Conservation (phyloP, 2,888 invertebrate genomes). For the Apotomis turbidana region DNA sequence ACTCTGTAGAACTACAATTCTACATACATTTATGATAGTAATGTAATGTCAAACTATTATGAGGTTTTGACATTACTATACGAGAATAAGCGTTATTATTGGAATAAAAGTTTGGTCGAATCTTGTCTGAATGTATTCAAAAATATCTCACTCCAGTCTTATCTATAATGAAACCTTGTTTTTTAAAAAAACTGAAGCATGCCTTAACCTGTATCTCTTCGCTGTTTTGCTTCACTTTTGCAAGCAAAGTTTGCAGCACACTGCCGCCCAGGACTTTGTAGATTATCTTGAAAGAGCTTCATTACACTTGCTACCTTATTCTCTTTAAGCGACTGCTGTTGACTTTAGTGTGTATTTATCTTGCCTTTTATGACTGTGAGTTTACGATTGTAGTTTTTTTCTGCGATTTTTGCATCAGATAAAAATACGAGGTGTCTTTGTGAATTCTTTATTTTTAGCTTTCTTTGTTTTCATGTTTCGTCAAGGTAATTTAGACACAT, state of each 20-base stretch:
- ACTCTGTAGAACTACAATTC: too few species aligned
- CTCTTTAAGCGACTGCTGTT: constrained; percentile 15
- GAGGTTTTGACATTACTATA: too few species aligned
- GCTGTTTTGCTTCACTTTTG: constrained; percentile 13
- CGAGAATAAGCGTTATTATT: too few species aligned
- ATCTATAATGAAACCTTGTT: constrained; percentile 10
- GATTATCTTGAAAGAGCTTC: constrained; percentile 32
- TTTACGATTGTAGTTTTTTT: constrained; percentile 9
- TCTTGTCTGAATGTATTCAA: not conserved
- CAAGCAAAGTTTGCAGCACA: not conserved
- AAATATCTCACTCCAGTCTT: not conserved
- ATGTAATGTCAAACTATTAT: too few species aligned
- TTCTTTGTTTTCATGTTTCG: not conserved
- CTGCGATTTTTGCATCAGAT: not conserved
- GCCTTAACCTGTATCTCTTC: constrained; percentile 1
- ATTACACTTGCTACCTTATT: constrained; percentile 25
- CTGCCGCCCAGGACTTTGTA: constrained; percentile 9
- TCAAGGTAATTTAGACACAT: too few species aligned
- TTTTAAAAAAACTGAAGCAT: constrained; percentile 10
- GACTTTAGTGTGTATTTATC: constrained; percentile 16
- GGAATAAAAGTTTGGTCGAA: too few species aligned
- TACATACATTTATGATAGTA: too few species aligned
- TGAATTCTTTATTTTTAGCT: not conserved
- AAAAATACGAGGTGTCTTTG: not conserved
- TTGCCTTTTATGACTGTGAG: constrained; percentile 6